Evolutionary conservation across 2,888 invertebrate species (phyloP), one percentile per base, ranked within the genome.

Genomic region (Deilephila porcellus): DNA sequence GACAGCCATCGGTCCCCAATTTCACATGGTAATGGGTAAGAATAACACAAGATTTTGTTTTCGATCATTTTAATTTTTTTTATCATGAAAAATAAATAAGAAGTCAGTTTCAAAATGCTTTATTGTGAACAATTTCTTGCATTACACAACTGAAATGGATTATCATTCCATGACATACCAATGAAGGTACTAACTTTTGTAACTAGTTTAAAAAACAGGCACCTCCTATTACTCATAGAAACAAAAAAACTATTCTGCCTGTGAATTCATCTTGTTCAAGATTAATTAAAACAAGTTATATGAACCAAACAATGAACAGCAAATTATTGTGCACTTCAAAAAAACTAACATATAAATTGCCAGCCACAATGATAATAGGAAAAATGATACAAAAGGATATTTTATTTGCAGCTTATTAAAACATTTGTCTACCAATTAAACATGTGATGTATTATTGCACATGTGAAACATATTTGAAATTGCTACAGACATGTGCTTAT

Each of bases 31-130:
- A 73, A 82, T 75, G 86, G 93, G 93, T 89, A 87, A 88, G 87
- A 94, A 94, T 92, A 94, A 94, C 89, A 93, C 93, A 94, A 93
- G 86, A 84, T 81, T 88, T 87, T 83, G 76, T 79, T 89, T 89
- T 85, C 76, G 78, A 86, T 91, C 86, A 86, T 82, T 85, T 89
- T 94, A 92, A 93, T 92, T 79, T 77, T 82, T 79, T 76, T 79
- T 81, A 83, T 75, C 82, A 81, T 80, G 78, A 87, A 88, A 94
- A 93, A 93, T 92, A 94, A 94, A 93, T 92, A 90, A 93, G 90
- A 92, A 90, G 86, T 91, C 91, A 83, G 89, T 93, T 93, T 93
- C 77, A 81, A 90, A 93, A 90, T 83, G 82, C 86, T 94, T 94
- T 94, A 93, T 93, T 94, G 74, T 85, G 79, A 86, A 89, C 86